These are phyloP conservation scores for Boulengeromyrus knoepffleri DNA, from an alignment of 2,113 vertebrate species.

Conservation along the genomic window DNA sequence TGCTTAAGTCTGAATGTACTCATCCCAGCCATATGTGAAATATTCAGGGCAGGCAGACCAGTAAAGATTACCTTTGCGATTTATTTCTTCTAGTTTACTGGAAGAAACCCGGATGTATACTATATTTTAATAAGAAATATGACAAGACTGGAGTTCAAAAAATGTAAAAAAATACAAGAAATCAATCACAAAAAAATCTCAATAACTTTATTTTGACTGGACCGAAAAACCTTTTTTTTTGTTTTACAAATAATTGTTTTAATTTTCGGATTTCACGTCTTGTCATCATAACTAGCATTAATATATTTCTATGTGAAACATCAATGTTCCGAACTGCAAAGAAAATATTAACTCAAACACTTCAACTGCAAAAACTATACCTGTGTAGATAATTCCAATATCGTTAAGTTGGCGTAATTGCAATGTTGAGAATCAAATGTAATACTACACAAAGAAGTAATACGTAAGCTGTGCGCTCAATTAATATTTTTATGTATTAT, in stretches of 20 bases:
- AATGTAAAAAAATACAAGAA: neutral
- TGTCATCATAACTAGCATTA: neutral
- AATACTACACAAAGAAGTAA: neutral
- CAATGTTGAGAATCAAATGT: neutral
- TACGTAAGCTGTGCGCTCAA: neutral
- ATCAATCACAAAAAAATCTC: neutral
- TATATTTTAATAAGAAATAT: neutral
- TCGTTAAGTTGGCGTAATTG: neutral
- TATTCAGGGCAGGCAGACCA: neutral
- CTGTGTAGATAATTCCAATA: neutral
- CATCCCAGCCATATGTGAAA: neutral
- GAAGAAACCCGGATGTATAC: neutral
- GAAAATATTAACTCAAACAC: conserved; percentile 1
- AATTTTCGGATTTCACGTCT: neutral
- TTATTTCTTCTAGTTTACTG: neutral
- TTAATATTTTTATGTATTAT: neutral
- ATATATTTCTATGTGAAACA: neutral
- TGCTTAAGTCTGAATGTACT: neutral
- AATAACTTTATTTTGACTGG: neutral
- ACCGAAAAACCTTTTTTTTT: neutral
- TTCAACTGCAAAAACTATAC: neutral
- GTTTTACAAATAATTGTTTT: neutral
- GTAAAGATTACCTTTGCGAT: neutral
- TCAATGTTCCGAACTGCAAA: neutral
- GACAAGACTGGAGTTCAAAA: neutral